Conservation (phyloP, 1,140 invertebrate genomes). For the Pogonus chalceus region DNA sequence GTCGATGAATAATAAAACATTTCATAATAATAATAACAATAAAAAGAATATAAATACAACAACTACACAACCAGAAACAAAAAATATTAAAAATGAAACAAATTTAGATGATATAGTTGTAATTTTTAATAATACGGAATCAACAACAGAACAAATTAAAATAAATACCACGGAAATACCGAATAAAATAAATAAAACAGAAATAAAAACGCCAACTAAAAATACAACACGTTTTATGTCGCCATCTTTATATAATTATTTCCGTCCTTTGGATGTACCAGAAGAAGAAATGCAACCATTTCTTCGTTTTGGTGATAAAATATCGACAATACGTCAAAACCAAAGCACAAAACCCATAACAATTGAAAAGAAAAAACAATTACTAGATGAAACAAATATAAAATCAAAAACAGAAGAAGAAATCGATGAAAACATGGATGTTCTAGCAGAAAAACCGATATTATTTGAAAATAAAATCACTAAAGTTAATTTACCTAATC, state of each 20-base stretch:
- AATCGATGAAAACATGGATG: constrained; percentile 42
- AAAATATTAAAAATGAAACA: background rate
- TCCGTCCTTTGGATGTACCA: constrained; percentile 48
- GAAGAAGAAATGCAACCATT: constrained; percentile 58
- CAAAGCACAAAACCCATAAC: background rate
- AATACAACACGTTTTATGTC: constrained; percentile 40
- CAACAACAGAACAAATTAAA: background rate
- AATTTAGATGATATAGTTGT: background rate
- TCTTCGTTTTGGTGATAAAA: constrained; percentile 58
- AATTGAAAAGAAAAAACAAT: background rate
- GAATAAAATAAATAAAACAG: background rate
- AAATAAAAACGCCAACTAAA: background rate
- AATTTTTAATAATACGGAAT: background rate
- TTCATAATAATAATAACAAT: background rate
- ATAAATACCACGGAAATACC: too few species aligned
- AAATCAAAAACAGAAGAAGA: constrained; percentile 38
- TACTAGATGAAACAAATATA: constrained; percentile 36
- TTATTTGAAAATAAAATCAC: constrained; percentile 42
- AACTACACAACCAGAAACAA: background rate
- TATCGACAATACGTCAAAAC: background rate
- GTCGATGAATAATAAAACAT: background rate
- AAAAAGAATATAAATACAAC: background rate
- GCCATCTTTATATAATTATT: constrained; percentile 50
- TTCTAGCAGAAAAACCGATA: constrained; percentile 40
- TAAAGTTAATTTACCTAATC: constrained; percentile 35